phyloP scores from a whole-genome alignment of 2,113 vertebrate genomes.

The Gnathonemus longibarbis region DNA sequence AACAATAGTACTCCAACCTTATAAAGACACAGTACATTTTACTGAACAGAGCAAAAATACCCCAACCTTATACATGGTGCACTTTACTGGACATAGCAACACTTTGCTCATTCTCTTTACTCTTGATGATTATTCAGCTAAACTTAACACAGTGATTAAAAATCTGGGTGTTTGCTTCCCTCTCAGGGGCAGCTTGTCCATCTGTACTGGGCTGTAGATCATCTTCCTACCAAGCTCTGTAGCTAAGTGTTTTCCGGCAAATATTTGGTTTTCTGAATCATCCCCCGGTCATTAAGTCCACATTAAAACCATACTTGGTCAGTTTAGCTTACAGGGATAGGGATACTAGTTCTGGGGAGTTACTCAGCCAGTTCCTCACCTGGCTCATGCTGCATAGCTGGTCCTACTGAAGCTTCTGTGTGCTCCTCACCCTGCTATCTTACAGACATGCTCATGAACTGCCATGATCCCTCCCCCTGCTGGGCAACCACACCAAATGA shows the following conservation, averaged over 20 bases:
- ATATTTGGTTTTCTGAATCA: background rate
- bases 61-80: background rate
- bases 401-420: background rate
- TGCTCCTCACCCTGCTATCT: background rate
- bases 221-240: background rate
- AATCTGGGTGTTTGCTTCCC: background rate
- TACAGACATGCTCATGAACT: background rate
- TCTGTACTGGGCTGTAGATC: background rate
- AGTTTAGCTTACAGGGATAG: background rate
- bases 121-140: background rate
- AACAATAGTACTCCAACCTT: background rate
- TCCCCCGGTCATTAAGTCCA: background rate
- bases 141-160: background rate
- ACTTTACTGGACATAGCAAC: background rate
- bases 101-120: background rate
- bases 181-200: background rate
- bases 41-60: too few species aligned
- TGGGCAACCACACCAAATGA: background rate
- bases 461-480: background rate
- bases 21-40: background rate
- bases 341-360: background rate
- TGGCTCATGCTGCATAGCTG: background rate
- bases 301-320: background rate
- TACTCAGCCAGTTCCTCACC: background rate
- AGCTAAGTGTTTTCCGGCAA: background rate